phyloP scores from a whole-genome alignment of 2,888 invertebrate genomes.

The Chironomus tentans region DNA sequence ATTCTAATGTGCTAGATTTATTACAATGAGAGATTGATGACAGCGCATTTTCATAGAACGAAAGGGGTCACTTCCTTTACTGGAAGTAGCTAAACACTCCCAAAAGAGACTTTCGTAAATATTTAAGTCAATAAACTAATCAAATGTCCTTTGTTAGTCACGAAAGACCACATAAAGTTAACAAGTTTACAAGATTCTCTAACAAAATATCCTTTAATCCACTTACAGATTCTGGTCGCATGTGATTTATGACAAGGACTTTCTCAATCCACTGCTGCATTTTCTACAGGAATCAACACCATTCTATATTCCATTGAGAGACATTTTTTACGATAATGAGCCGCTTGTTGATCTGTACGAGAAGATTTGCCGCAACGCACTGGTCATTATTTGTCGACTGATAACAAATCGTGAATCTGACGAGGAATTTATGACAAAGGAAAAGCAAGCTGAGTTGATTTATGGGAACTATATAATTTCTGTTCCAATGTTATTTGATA shows the following conservation, averaged over 20 bases:
- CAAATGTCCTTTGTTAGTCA: too few relatives aligned
- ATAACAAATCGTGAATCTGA: constrained; percentile 69
- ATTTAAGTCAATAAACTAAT: too few relatives aligned
- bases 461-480: constrained; percentile 74
- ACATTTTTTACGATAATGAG: constrained; percentile 41
- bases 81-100: too few relatives aligned
- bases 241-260: constrained; percentile 53
- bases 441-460: constrained; percentile 57
- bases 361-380: constrained; percentile 54
- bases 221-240: constrained; percentile 60
- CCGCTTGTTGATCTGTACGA: constrained; percentile 46
- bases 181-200: too few relatives aligned
- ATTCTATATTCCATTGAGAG: constrained; percentile 50
- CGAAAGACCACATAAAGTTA: too few relatives aligned
- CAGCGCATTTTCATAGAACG: too few relatives aligned
- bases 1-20: too few relatives aligned
- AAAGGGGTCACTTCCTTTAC: too few relatives aligned
- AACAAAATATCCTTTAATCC: constrained; percentile 28
- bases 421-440: constrained; percentile 56
- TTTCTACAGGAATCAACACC: constrained; percentile 68
- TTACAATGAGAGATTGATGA: too few relatives aligned
- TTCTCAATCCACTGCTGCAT: constrained; percentile 56
- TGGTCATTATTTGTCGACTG: constrained; percentile 65
- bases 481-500: constrained; percentile 71
- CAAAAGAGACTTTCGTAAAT: too few relatives aligned